Conservation (phyloP, 2,797 vertebrate species). For the Ptychadena robeensis region DNA sequence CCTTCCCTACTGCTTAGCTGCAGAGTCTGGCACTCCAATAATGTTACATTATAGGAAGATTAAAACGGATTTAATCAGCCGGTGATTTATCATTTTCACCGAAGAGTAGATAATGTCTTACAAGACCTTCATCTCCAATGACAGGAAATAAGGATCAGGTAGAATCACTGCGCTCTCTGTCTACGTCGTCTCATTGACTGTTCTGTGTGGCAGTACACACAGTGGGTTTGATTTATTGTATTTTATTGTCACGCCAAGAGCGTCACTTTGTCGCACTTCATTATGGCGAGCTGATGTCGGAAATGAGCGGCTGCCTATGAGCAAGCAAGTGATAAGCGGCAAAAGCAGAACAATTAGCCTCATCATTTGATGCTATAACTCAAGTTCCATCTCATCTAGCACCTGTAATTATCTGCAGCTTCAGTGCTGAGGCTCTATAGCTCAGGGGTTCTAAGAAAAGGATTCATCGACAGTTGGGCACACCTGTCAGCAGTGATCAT, state of each 20-base stretch:
- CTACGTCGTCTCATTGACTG: constrained; percentile 44
- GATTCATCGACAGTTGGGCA: neutral
- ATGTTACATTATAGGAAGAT: constrained; percentile 52
- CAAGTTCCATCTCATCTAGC: constrained; percentile 32
- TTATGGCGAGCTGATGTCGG: constrained; percentile 20
- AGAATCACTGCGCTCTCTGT: constrained; percentile 5
- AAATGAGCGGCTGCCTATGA: constrained; percentile 24
- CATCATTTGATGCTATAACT: constrained; percentile 29
- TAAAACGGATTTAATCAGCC: constrained; percentile 51
- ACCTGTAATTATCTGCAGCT: constrained; percentile 22
- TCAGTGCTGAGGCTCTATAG: neutral
- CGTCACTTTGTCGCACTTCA: constrained; percentile 31
- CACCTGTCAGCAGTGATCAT: no score
- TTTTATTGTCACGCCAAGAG: constrained; percentile 34
- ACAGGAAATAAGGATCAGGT: constrained; percentile 48
- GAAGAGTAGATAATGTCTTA: constrained; percentile 50
- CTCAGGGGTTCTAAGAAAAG: no score
- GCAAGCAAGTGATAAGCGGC: constrained; percentile 7
- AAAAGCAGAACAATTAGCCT: constrained; percentile 40
- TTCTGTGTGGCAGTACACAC: constrained; percentile 39
- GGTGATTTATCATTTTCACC: constrained; percentile 41
- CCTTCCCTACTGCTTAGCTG: constrained; percentile 47
- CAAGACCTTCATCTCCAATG: constrained; percentile 50
- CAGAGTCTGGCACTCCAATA: constrained; percentile 47
- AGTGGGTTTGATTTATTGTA: constrained; percentile 40